Evolutionary conservation across 2,113 vertebrate species (phyloP).

Genomic region (Pontoporia blainvillei): DNA sequence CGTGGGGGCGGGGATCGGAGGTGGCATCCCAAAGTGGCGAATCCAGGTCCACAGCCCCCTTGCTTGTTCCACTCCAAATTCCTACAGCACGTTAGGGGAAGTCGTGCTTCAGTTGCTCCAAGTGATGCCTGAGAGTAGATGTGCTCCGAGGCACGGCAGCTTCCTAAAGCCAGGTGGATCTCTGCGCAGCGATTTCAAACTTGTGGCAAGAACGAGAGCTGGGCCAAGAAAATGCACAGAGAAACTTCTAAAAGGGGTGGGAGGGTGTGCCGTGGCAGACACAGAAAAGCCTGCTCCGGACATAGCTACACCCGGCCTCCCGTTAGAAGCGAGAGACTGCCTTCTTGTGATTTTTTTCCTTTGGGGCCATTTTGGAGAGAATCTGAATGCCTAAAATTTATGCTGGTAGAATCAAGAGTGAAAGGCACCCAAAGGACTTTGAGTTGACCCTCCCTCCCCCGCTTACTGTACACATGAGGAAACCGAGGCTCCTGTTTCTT

Average conservation of each 20-base stretch:
- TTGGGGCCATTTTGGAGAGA: background rate
- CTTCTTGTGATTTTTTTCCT: background rate
- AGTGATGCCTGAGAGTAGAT: conserved; percentile 12
- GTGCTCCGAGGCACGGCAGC: background rate
- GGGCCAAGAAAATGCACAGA: conserved; percentile 7
- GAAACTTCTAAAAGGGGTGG: background rate
- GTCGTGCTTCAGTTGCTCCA: conserved; percentile 46
- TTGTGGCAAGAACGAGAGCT: background rate
- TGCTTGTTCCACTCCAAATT: conserved; percentile 55
- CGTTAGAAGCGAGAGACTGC: background rate
- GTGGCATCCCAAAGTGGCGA: conserved; percentile 11
- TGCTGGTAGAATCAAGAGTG: background rate
- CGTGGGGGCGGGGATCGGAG: background rate
- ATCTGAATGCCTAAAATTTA: background rate
- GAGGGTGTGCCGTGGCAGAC: background rate
- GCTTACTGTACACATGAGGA: background rate
- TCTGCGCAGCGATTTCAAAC: background rate
- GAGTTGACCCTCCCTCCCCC: background rate
- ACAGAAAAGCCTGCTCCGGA: background rate
- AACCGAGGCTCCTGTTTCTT: background rate
- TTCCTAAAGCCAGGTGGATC: conserved; percentile 39
- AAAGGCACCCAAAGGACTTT: background rate
- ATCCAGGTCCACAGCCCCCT: background rate
- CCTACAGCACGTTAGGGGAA: conserved; percentile 3
- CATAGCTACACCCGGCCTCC: background rate